phyloP scores from a whole-genome alignment of 2,888 invertebrate species.

The Drosophila maculinotata region DNA sequence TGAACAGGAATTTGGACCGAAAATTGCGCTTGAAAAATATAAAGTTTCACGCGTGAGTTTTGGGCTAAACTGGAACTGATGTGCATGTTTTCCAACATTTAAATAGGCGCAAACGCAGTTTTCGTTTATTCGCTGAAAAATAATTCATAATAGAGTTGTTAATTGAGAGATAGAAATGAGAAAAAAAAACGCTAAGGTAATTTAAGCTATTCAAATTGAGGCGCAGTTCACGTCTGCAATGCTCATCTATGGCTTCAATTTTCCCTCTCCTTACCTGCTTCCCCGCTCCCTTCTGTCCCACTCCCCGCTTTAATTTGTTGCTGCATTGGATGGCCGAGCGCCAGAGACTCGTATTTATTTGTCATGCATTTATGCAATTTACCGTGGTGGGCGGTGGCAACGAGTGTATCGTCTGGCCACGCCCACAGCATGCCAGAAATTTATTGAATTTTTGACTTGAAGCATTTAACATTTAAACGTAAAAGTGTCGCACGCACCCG shows the following conservation, averaged over 20 bases:
- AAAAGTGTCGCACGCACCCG: slow-evolving; percentile 65
- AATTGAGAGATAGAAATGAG: background rate
- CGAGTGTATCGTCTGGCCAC: slow-evolving; percentile 44
- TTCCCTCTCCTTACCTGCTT: no score
- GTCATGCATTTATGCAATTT: slow-evolving; percentile 73
- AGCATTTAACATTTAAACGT: slow-evolving; percentile 74
- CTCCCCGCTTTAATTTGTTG: slow-evolving; percentile 28
- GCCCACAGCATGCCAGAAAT: slow-evolving; percentile 58
- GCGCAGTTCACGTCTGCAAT: background rate
- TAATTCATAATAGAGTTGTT: slow-evolving; percentile 1
- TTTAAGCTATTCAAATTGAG: background rate
- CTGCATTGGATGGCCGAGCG: no score
- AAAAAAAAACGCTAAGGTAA: no score
- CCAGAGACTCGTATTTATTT: slow-evolving; percentile 58
- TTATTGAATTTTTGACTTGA: slow-evolving; percentile 78
- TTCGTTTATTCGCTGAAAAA: no score
- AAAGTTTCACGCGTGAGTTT: no score
- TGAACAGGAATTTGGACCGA: no score
- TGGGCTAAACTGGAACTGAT: no score
- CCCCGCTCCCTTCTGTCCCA: no score
- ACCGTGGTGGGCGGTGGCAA: slow-evolving; percentile 27
- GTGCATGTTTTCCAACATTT: no score
- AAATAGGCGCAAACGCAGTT: no score
- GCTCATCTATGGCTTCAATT: slow-evolving; percentile 1
- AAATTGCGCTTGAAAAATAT: no score